These are phyloP conservation scores for Lacerta bilineata DNA, from an alignment of 2,797 vertebrate species.

Conservation along the genomic window DNA sequence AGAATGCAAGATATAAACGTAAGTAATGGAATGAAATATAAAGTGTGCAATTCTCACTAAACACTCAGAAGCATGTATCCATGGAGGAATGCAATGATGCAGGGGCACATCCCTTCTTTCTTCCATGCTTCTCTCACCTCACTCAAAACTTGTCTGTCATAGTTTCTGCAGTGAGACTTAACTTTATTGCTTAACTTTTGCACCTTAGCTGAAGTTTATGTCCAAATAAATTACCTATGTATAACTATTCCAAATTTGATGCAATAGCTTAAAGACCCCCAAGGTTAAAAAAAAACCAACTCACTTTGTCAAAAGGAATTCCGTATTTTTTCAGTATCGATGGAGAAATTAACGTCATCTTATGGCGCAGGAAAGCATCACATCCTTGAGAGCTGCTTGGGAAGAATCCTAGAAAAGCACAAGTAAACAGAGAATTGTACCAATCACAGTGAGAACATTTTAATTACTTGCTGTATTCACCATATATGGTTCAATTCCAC, in stretches of 20 bases:
- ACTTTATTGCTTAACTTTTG: not conserved
- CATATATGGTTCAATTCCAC: not conserved
- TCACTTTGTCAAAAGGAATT: constrained; percentile 98
- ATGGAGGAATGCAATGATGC: too few relatives aligned
- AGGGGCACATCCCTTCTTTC: not conserved
- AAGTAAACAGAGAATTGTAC: constrained; percentile 48
- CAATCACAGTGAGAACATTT: not conserved
- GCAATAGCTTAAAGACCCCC: not conserved
- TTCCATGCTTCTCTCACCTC: not conserved
- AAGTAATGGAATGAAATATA: too few relatives aligned
- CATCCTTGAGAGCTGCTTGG: constrained; percentile 94
- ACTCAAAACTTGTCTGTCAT: not conserved
- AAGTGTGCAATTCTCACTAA: too few relatives aligned
- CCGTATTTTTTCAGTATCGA: constrained; percentile 95
- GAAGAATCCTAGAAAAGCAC: constrained; percentile 90
- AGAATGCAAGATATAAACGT: not conserved
- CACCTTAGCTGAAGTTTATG: not conserved
- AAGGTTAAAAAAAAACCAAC: constrained; percentile 36
- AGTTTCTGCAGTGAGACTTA: not conserved
- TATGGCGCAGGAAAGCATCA: constrained; percentile 97
- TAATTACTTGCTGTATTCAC: not conserved
- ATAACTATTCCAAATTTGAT: constrained; percentile 6
- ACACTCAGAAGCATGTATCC: not conserved
- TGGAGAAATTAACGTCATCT: constrained; percentile 98
- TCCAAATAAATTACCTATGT: not conserved